Percentiles rank a stretch among this genome's conserved stretches.
Evolutionary conservation across 2,888 invertebrate species (phyloP).

Genomic region (Andrena praecox): DNA sequence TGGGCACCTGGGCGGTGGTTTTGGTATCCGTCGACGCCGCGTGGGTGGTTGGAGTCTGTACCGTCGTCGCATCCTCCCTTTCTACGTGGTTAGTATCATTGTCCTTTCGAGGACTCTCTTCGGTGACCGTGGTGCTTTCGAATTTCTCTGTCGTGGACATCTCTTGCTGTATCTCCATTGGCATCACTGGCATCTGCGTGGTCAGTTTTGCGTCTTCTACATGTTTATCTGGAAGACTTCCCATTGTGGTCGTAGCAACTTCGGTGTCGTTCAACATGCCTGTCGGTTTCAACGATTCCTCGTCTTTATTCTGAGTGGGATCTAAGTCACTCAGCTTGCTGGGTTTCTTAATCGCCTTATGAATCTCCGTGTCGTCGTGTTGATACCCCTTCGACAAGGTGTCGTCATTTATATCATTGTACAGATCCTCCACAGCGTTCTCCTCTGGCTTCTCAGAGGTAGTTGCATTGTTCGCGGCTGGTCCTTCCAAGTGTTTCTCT

Average conservation of each 20-base stretch:
- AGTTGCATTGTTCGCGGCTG: slow-evolving; percentile 16
- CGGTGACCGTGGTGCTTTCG: slow-evolving; percentile 53
- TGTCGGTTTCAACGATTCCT: not conserved
- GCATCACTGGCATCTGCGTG: slow-evolving; percentile 81
- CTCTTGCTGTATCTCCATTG: slow-evolving; percentile 81
- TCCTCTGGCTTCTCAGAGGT: slow-evolving; percentile 73
- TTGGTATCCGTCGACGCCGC: slow-evolving; percentile 73
- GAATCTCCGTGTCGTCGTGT: slow-evolving; percentile 33
- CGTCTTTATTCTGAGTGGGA: not conserved
- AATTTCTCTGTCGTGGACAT: slow-evolving; percentile 78
- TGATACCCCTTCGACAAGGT: slow-evolving; percentile 68
- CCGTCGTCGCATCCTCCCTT: slow-evolving; percentile 54
- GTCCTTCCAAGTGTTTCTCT: slow-evolving; percentile 17
- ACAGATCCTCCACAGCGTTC: slow-evolving; percentile 79
- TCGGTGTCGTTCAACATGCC: slow-evolving; percentile 22
- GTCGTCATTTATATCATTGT: slow-evolving; percentile 82
- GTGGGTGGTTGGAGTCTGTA: slow-evolving; percentile 63
- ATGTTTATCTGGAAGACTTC: slow-evolving; percentile 61
- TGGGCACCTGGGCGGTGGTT: slow-evolving; percentile 81
- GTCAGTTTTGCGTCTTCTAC: slow-evolving; percentile 78
- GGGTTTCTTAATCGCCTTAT: slow-evolving; percentile 31
- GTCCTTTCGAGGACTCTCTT: slow-evolving; percentile 43
- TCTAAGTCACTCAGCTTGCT: slow-evolving; percentile 36
- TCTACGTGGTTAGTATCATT: slow-evolving; percentile 63
- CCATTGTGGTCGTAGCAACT: slow-evolving; percentile 1